Base-by-base conservation (phyloP, 1,140 invertebrate genomes). In the Aphaenogaster floridana region DNA sequence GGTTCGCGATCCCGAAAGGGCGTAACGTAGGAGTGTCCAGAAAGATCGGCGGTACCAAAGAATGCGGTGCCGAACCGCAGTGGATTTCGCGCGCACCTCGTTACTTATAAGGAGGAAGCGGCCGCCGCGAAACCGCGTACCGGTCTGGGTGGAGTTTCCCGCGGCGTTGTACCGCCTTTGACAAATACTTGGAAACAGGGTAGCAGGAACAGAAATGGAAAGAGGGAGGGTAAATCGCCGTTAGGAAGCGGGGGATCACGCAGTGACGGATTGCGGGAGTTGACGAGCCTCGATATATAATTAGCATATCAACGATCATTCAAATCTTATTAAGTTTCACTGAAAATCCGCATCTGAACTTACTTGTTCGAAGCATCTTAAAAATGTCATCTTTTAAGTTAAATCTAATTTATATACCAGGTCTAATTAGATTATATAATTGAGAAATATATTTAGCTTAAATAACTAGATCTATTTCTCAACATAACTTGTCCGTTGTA, bases 101-200 rank as follows among this genome's bases (percentile, higher is more conserved):
- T 68, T 85, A 61, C 59, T 61, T 54, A 28, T 2, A 59, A 76
- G 50, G 54, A 86, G 85, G 57, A 80, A 64, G 45, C 87, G 66
- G 4, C 39, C 50, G 72, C 42, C 15, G 52, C 50, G 77, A 88
- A 78, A 21, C 57, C 66, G 64, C 61, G 69, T 34, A 84, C 50
- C 54, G 71, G 45, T 71, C 87, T 86, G 93, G 94, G 94, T 94
- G 94, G 93, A 94, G 94, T 94, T 94, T 93, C 90, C 87, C 81
- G 88, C 90, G 91, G 87, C 92, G 91, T 94, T 92, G 94, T 94
- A 94, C 94, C 94, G 94, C 94, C 94, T 94, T 94, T 94, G 93
- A 93, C 91, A 94, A 94, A 94, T 94, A 93, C 93, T 94, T 93
- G 87, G 92, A 88, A 94, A 71, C 89, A 93, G 93, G 93, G 59